Evolutionary conservation across 2,797 vertebrate genomes (phyloP).

Genomic region (Acropternis orthonyx): DNA sequence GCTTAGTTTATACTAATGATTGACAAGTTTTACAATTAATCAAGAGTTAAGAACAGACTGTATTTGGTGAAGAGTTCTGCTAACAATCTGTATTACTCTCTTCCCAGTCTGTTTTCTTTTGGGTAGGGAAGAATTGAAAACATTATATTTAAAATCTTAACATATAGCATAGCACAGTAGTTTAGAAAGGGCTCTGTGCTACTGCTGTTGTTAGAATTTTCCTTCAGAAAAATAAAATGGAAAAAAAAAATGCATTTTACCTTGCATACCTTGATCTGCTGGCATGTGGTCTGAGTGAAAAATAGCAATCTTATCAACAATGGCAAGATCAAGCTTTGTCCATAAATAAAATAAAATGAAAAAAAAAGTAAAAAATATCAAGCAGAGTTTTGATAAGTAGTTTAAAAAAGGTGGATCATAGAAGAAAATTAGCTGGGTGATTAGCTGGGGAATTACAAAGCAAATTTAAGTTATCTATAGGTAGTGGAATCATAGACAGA

Average conservation of each 20-base stretch:
- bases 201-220: background rate
- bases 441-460: background rate
- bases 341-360: background rate
- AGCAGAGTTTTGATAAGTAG: background rate
- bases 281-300: background rate
- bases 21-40: constrained; percentile 42
- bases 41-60: constrained; percentile 27
- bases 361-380: background rate
- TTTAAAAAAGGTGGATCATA: background rate
- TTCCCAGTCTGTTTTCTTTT: background rate
- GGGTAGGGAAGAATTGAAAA: background rate
- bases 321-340: background rate
- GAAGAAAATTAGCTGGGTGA: background rate
- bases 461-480: background rate
- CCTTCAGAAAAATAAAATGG: background rate
- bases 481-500: background rate
- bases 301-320: background rate
- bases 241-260: background rate
- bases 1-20: constrained; percentile 40
- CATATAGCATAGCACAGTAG: background rate
- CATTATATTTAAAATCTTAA: background rate
- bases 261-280: background rate
- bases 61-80: constrained; percentile 26
- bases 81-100: constrained; percentile 9
- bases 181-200: background rate